Conservation (phyloP, 1,140 invertebrate genomes). For the Ptiloglossa arizonensis region DNA sequence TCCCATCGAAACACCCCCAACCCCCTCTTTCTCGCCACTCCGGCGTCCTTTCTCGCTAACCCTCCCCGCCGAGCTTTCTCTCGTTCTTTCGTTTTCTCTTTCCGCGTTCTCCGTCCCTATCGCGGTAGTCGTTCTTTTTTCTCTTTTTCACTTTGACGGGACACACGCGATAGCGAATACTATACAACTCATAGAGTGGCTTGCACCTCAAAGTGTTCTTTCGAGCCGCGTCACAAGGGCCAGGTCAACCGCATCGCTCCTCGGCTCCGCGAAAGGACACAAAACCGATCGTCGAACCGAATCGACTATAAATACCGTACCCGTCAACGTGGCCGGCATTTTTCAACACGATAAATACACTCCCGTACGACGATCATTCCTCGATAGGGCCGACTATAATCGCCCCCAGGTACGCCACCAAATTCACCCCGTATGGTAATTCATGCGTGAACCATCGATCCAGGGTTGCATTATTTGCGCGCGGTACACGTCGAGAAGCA, state of each 20-base stretch:
- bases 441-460: not conserved
- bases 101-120: not conserved
- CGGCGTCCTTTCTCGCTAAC: constrained; percentile 2
- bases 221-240: constrained; percentile 41
- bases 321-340: constrained; percentile 12
- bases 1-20: too few relatives aligned
- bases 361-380: constrained; percentile 7
- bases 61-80: not conserved
- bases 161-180: constrained; percentile 46
- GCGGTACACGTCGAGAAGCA: not conserved
- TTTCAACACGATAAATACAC: constrained; percentile 57
- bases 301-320: constrained; percentile 52
- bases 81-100: not conserved
- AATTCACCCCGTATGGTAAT: not conserved
- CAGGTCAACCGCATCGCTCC: constrained; percentile 56
- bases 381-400: constrained; percentile 1
- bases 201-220: constrained; percentile 63
- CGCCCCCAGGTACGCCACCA: not conserved
- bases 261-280: constrained; percentile 48
- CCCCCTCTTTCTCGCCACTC: too few relatives aligned
- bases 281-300: constrained; percentile 47
- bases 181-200: constrained; percentile 16
- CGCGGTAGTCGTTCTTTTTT: not conserved
- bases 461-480: constrained; percentile 18
- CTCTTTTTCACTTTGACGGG: constrained; percentile 36